Evolutionary conservation across 2,888 invertebrate species (phyloP), one percentile per base, ranked within the genome.

Genomic region (Mythimna vitellina): DNA sequence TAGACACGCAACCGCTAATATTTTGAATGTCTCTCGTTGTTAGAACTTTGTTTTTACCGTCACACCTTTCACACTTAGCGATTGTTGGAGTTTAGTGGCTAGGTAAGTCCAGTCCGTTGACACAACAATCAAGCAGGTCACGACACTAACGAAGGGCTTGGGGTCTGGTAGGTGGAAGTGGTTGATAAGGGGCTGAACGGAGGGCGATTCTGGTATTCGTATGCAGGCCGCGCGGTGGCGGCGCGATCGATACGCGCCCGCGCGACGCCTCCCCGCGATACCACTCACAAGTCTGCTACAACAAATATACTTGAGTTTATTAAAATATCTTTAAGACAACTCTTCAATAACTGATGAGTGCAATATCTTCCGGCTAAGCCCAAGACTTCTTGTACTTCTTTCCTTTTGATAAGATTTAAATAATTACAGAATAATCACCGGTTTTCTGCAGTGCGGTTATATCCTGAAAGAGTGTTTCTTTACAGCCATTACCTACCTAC

Each of bases 201-300:
- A 91, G 93, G 93, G 92, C 92, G 93, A 92, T 93, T 94, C 93
- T 92, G 89, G 94, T 93, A 93, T 95, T 95, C 94, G 96, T 95
- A 96, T 96, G 96, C 96, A 95, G 94, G 93, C 93, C 93, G 93
- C 93, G 92, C 91, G 92, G 91, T 89, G 88, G 90, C 88, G 90
- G 87, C 88, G 89, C 95, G 96, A 95, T 95, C 95, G 94, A 95
- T 95, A 95, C 95, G 95, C 95, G 95, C 95, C 95, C 95, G 95
- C 95, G 94, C 95, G 95, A 91, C 94, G 91, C 91, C 90, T 89
- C 92, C 92, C 93, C 89, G 89, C 90, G 87, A 89, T 85, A 85
- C 89, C 88, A 90, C 90, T 90, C 88, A 88, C 91, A 89, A 92
- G 92, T 92, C 91, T 89, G 89, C 88, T 89, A 89, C 90, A 89